phyloP scores from a whole-genome alignment of 2,888 invertebrate species.

The Micropterix aruncella region DNA sequence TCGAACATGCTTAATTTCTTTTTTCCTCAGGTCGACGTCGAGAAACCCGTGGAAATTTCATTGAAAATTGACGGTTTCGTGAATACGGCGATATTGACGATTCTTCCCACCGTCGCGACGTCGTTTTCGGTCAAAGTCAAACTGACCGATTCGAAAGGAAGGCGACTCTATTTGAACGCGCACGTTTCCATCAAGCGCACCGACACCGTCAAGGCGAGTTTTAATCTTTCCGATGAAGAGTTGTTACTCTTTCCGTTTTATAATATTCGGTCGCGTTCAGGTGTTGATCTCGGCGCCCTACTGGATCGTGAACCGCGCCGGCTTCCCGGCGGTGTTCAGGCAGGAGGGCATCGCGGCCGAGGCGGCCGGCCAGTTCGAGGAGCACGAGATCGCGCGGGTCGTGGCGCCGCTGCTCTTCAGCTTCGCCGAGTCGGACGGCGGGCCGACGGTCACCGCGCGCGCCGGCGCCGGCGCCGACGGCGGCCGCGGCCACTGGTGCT shows the following conservation, averaged over 20 bases:
- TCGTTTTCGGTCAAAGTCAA: conserved; percentile 55
- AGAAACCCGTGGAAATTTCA: conserved; percentile 55
- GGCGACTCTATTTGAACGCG: conserved; percentile 64
- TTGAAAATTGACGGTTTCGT: conserved; percentile 78
- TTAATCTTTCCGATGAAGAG: conserved; percentile 1
- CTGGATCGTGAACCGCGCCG: conserved; percentile 94
- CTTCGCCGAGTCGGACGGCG: conserved; percentile 79
- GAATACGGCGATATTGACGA: conserved; percentile 47
- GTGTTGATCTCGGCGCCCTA: conserved; percentile 72
- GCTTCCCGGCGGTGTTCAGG: conserved; percentile 87
- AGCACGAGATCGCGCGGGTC: conserved; percentile 89
- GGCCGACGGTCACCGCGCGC: conserved; percentile 59
- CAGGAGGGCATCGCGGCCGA: conserved; percentile 70
- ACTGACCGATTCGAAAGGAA: conserved; percentile 55
- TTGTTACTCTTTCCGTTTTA: background rate
- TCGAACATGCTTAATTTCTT: conserved; percentile 3
- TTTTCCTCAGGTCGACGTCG: conserved; percentile 47
- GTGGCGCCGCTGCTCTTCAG: conserved; percentile 88
- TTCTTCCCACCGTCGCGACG: conserved; percentile 26
- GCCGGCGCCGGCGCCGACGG: conserved; percentile 52
- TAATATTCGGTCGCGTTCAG: conserved; percentile 24
- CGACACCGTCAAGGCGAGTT: conserved; percentile 33
- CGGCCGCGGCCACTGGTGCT: conserved; percentile 77
- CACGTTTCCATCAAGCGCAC: conserved; percentile 31
- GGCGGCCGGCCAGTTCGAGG: conserved; percentile 83